phyloP scores from a whole-genome alignment of 2,113 vertebrate species.

The Scytalopus superciliaris region DNA sequence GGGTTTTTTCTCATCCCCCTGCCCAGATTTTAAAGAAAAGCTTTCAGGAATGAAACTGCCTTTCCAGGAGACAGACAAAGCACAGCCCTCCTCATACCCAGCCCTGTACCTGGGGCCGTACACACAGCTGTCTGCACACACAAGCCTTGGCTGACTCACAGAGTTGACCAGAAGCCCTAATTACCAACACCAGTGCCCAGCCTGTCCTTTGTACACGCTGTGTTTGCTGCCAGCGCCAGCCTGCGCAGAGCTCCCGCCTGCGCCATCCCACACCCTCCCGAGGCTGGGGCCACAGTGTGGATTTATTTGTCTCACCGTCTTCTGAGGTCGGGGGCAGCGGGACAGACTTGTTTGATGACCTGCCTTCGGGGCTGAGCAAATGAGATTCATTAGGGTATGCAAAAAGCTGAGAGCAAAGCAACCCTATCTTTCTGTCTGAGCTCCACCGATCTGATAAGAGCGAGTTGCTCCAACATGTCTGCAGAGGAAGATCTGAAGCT shows the following conservation, averaged over 20 bases:
- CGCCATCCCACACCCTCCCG: background rate
- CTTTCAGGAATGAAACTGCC: background rate
- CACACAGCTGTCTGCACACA: background rate
- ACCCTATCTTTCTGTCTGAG: conserved; percentile 55
- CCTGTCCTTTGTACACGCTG: background rate
- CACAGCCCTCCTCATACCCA: background rate
- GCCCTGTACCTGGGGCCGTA: background rate
- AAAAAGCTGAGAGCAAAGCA: conserved; percentile 28
- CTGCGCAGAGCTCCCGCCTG: background rate
- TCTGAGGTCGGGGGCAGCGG: background rate
- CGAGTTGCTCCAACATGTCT: conserved; percentile 28
- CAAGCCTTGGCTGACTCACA: background rate
- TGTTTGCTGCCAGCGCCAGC: background rate
- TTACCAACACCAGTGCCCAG: background rate
- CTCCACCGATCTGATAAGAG: conserved; percentile 42
- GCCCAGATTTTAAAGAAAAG: background rate
- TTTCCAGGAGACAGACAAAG: background rate
- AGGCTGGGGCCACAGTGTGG: background rate
- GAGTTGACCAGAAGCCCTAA: background rate
- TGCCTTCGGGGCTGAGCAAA: conserved; percentile 54
- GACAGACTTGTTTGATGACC: conserved; percentile 49
- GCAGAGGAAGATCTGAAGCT: conserved; percentile 53
- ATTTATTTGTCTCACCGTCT: conserved; percentile 41
- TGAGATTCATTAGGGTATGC: conserved; percentile 62
- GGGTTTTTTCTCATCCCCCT: accelerated